A percentile compares a stretch with the other conserved stretches of the same genome.
phyloP scores from a whole-genome alignment of 2,888 invertebrate species.

The Malthinus seriepunctatus region DNA sequence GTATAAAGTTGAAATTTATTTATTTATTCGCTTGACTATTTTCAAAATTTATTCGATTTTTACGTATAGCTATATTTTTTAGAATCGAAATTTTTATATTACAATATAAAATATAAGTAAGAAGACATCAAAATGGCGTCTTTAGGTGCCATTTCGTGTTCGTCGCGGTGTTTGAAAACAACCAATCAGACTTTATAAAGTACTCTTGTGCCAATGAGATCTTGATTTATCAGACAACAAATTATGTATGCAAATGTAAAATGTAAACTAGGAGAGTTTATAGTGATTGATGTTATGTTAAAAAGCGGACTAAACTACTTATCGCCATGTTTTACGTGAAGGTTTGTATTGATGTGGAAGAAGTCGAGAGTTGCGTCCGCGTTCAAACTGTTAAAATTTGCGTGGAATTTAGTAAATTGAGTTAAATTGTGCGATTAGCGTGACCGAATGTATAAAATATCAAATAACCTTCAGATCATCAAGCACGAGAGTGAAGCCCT shows the following conservation, averaged over 20 bases:
- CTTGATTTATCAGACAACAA: slow-evolving; percentile 36
- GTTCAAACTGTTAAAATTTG: slow-evolving; percentile 17
- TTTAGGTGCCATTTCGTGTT: slow-evolving; percentile 38
- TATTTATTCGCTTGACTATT: neutral
- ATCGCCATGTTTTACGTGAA: slow-evolving; percentile 36
- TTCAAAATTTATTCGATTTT: no score
- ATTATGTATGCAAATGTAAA: slow-evolving; percentile 38
- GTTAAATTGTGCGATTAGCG: slow-evolving; percentile 26
- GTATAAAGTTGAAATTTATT: neutral
- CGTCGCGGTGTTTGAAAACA: slow-evolving; percentile 18
- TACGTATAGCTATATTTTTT: no score
- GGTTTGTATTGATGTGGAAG: slow-evolving; percentile 33
- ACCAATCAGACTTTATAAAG: slow-evolving; percentile 36
- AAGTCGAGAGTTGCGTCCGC: slow-evolving; percentile 9
- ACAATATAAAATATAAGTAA: no score
- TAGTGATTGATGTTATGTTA: slow-evolving; percentile 33
- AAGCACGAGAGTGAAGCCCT: slow-evolving; percentile 35
- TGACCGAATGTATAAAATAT: slow-evolving; percentile 20
- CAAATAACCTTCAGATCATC: slow-evolving; percentile 30
- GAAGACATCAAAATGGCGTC: slow-evolving; percentile 36
- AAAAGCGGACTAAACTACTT: slow-evolving; percentile 41
- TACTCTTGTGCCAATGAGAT: slow-evolving; percentile 38
- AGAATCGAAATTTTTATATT: no score
- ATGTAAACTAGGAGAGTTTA: slow-evolving; percentile 17
- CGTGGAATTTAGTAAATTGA: slow-evolving; percentile 28